Conservation (phyloP, 2,888 invertebrate genomes). For the Drosophila prostipennis region DNA sequence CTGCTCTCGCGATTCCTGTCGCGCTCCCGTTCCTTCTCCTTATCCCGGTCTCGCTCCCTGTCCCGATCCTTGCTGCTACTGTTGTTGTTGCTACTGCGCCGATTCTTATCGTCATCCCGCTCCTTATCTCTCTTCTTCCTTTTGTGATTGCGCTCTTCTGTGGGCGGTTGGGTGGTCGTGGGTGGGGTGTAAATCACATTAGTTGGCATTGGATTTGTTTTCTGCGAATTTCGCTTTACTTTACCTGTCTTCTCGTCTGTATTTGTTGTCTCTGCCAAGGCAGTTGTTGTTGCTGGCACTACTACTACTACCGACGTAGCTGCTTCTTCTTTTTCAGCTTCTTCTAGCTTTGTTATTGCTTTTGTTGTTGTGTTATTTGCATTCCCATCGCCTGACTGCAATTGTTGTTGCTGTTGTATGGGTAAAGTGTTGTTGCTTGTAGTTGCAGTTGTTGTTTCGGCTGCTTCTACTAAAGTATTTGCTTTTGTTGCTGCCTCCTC, state of each 20-base stretch:
- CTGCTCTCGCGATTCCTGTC: constrained; percentile 26
- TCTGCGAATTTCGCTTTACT: constrained; percentile 43
- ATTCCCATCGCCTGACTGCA: constrained; percentile 51
- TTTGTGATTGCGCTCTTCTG: constrained; percentile 80
- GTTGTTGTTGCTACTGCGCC: constrained; percentile 41
- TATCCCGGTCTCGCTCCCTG: constrained; percentile 38
- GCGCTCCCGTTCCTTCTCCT: constrained; percentile 31
- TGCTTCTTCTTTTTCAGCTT: constrained; percentile 34
- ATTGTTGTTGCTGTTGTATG: constrained; percentile 19
- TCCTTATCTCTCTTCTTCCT: constrained; percentile 84
- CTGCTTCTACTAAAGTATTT: constrained; percentile 8
- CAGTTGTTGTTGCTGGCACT: constrained; percentile 16
- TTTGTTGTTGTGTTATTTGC: constrained; percentile 55
- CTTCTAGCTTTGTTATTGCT: constrained; percentile 30
- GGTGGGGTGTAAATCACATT: constrained; percentile 15
- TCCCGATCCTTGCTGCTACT: constrained; percentile 36
- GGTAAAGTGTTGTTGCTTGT: constrained; percentile 35
- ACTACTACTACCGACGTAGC: constrained; percentile 15
- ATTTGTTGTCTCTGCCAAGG: constrained; percentile 25
- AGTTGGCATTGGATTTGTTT: constrained; percentile 39
- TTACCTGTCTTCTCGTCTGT: constrained; percentile 50
- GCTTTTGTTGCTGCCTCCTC: constrained; percentile 3
- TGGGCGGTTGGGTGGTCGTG: constrained; percentile 1
- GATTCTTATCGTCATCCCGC: constrained; percentile 64
- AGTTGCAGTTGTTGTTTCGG: constrained; percentile 33